phyloP scores from a whole-genome alignment of 1,140 invertebrate species.

The Physella acuta region DNA sequence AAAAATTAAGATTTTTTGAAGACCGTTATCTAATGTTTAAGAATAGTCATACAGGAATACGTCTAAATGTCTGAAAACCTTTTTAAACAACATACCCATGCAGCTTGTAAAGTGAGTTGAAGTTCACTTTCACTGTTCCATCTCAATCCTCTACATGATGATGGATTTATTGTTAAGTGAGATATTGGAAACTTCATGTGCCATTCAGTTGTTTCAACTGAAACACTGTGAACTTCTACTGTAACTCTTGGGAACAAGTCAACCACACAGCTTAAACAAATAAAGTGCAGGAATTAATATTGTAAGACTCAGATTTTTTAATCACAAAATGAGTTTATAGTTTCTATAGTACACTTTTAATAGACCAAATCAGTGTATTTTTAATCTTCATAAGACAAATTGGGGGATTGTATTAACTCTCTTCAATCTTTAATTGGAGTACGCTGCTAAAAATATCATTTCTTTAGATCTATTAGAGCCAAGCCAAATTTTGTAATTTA shows the following conservation, averaged over 20 bases:
- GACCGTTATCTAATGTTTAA: not conserved
- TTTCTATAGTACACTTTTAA: not conserved
- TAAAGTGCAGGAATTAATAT: not conserved
- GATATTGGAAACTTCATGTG: not conserved
- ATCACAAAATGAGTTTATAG: not conserved
- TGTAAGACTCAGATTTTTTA: not conserved
- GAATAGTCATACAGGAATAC: not conserved
- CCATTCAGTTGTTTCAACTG: not conserved
- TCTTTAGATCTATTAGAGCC: too few species aligned
- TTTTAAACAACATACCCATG: constrained; percentile 2
- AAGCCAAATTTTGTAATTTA: too few species aligned
- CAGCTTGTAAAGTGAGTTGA: constrained; percentile 16
- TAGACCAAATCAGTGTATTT: not conserved
- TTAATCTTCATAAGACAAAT: not conserved
- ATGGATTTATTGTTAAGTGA: constrained; percentile 8
- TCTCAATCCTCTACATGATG: constrained; percentile 11
- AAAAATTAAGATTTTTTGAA: too few species aligned
- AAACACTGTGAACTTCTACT: constrained; percentile 1
- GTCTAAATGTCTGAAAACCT: not conserved
- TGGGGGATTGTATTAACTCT: not conserved
- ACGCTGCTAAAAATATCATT: too few species aligned
- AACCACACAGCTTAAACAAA: not conserved
- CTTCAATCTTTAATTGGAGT: too few species aligned
- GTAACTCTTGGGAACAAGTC: not conserved
- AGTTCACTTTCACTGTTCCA: constrained; percentile 13